Percentiles rank a stretch among this genome's conserved stretches.
Conservation (phyloP, 2,797 vertebrate genomes). For the Sebastiscus tertius region DNA sequence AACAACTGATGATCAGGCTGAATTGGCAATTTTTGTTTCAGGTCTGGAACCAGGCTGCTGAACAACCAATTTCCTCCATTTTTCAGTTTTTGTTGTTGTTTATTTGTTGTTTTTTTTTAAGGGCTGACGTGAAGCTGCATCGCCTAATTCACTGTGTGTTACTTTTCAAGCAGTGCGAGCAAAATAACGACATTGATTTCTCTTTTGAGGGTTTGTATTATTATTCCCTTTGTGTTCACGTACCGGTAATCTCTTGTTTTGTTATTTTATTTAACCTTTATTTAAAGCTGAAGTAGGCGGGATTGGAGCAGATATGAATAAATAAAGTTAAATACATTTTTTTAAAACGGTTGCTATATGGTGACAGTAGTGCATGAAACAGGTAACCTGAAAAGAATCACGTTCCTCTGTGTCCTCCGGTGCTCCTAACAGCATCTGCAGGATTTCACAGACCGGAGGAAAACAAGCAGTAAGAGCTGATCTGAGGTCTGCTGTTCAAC, state of each 20-base stretch:
- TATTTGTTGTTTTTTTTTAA: background rate
- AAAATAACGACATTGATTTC: background rate
- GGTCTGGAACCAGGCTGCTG: background rate
- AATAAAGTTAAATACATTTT: no score
- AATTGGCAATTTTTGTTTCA: background rate
- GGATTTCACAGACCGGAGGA: no score
- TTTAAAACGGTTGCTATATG: no score
- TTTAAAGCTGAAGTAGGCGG: no score
- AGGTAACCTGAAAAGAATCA: no score
- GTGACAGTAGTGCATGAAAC: no score
- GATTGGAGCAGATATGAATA: no score
- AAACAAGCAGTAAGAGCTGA: no score
- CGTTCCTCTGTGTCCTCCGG: no score
- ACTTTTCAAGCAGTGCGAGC: background rate
- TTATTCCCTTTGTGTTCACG: background rate
- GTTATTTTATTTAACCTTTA: background rate
- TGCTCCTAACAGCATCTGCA: no score
- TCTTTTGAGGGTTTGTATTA: background rate
- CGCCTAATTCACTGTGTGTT: background rate
- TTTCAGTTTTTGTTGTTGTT: background rate
- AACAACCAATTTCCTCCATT: background rate
- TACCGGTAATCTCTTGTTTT: background rate
- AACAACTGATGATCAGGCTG: slow-evolving; percentile 3
- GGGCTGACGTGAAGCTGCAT: background rate
- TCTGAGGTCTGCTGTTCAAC: no score